These are phyloP conservation scores for Polylopha cassiicola DNA, from an alignment of 2,888 invertebrate genomes.

Conservation along the genomic window DNA sequence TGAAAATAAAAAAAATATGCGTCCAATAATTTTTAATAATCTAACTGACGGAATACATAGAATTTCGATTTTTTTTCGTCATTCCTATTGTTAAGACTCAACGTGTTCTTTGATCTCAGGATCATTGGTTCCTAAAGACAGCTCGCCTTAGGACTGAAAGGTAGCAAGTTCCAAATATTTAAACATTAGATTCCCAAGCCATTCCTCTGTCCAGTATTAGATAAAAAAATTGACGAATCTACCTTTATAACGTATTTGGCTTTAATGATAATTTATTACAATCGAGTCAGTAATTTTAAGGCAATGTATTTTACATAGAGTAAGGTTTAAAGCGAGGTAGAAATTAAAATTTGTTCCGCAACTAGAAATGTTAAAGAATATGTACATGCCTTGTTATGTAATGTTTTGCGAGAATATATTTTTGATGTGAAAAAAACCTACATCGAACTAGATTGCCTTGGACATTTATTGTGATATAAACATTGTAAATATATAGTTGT, in stretches of 20 bases:
- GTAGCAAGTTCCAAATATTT: slow-evolving; percentile 20
- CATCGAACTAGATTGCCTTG: slow-evolving; percentile 49
- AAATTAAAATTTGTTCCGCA: too few species aligned
- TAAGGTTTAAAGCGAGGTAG: too few species aligned
- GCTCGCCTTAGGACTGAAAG: slow-evolving; percentile 18
- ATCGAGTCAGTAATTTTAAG: slow-evolving; percentile 73
- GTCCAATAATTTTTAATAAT: too few species aligned
- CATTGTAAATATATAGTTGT: slow-evolving; percentile 41
- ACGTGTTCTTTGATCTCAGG: too few species aligned
- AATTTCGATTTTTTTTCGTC: too few species aligned
- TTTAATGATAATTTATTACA: slow-evolving; percentile 61
- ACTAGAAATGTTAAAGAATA: too few species aligned
- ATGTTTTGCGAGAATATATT: too few species aligned
- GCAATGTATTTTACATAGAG: slow-evolving; percentile 40
- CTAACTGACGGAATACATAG: too few species aligned
- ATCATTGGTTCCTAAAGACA: too few species aligned
- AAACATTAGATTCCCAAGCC: slow-evolving; percentile 38
- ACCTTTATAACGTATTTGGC: slow-evolving; percentile 47
- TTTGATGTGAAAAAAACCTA: too few species aligned
- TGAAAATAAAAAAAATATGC: too few species aligned
- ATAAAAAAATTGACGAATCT: slow-evolving; percentile 32
- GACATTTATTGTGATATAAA: slow-evolving; percentile 57
- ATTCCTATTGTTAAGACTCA: background rate
- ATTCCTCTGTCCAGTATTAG: slow-evolving; percentile 64
- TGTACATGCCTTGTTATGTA: slow-evolving; percentile 7